Base-by-base conservation (phyloP, 1,140 invertebrate genomes). In the Drosophila nigromelanica region DNA sequence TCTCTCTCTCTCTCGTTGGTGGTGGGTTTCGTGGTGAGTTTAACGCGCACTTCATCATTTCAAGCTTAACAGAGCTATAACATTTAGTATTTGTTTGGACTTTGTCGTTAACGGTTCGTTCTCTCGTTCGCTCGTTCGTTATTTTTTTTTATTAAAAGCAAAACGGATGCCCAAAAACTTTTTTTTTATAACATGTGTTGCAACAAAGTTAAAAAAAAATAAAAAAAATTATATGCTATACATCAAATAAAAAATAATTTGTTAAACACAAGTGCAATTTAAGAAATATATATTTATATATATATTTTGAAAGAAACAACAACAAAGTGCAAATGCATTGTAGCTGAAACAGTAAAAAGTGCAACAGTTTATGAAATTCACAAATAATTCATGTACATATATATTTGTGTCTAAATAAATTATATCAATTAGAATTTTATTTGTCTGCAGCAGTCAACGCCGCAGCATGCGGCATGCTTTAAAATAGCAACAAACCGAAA, bases 1-100 rank as follows among this genome's bases (percentile, higher is more conserved):
- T 24, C 56, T 39, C 43, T 37, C 43, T 64, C 33, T 12, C 59
- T 50, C 56, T 50, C 47, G 27, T 39, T 30, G 21, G 70, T 66
- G 66, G 59, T 70, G 66, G 61, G 14, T 72, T 72, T 72, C 33
- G 76, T 82, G 82, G 78, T 78, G 78, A 81, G 39, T 81, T 86
- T 55, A 3, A 39, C 27, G 14, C 40, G 40, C 40, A 55, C 40
- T 70, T 67, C 69, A 47, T 60, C 69, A 75, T 58, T 78, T 75
- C 18, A 58, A 48, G 42, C 67, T 76, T 63, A 73, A 73, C 70
- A 75, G 71, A 56, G 74, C 58, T 74, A 76, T 81, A 56, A 61
- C 64, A 72, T 79, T 87, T 71, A 76, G 67, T 87, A 87, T 89
- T 90, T 90, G 83, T 86, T 90, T 90, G 79, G 87, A 90, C 77